phyloP scores from a whole-genome alignment of 1,140 invertebrate species.

The Drosophila mojavensis region DNA sequence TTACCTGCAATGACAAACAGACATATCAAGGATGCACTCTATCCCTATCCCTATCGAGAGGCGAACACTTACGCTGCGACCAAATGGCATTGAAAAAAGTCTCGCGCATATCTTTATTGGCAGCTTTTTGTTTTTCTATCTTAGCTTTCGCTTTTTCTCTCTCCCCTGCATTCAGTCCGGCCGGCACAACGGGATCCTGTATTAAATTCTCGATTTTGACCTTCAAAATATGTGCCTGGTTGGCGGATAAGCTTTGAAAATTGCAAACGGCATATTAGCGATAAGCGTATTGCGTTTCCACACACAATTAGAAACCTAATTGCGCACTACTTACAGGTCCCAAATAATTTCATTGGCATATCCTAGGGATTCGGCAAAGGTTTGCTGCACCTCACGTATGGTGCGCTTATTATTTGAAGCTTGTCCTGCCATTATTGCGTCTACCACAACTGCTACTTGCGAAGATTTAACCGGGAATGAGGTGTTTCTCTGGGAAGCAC shows the following conservation, averaged over 20 bases:
- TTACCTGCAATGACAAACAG: conserved; percentile 52
- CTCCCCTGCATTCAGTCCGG: not conserved
- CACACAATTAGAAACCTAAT: no score
- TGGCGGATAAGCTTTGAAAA: conserved; percentile 39
- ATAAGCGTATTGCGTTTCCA: not conserved
- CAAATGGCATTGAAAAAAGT: conserved; percentile 65
- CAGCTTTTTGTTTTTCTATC: conserved; percentile 17
- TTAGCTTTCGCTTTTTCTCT: not conserved
- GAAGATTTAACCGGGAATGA: not conserved
- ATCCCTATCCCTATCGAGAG: not conserved
- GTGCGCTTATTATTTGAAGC: conserved; percentile 16
- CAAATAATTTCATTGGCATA: conserved; percentile 59
- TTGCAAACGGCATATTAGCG: not conserved
- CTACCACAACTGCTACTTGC: not conserved
- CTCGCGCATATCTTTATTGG: conserved; percentile 33
- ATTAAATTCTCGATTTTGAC: conserved; percentile 47
- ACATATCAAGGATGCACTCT: conserved; percentile 4
- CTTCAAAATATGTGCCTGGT: conserved; percentile 27
- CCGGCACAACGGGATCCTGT: conserved; percentile 1
- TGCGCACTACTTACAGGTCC: conserved; percentile 72
- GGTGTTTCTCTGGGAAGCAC: not conserved
- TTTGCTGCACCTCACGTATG: conserved; percentile 58
- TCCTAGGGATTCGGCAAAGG: conserved; percentile 55
- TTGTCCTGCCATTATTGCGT: conserved; percentile 15
- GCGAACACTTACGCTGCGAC: conserved; percentile 63